Evolutionary conservation across 2,797 vertebrate genomes (phyloP).

Genomic region (Avahi laniger): DNA sequence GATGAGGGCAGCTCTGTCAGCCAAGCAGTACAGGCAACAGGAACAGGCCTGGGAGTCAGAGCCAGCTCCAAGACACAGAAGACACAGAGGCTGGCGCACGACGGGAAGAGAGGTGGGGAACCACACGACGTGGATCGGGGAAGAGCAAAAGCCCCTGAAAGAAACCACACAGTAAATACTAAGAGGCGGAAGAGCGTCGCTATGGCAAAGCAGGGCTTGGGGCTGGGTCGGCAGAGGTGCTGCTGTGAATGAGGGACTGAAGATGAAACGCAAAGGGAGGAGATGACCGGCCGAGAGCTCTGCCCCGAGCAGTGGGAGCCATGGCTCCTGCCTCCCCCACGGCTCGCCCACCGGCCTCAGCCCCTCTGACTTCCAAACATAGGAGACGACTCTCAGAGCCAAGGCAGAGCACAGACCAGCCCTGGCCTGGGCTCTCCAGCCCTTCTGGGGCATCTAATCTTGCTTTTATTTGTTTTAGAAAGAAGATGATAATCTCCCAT

Average conservation of each 20-base stretch:
- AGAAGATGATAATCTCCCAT: fast-evolving
- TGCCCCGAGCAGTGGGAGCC: background rate
- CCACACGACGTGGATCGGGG: conserved; percentile 68
- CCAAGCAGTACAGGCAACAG: background rate
- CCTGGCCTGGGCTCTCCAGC: background rate
- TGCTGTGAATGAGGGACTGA: conserved; percentile 63
- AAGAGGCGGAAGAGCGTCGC: conserved; percentile 74
- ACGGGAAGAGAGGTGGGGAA: background rate
- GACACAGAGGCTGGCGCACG: background rate
- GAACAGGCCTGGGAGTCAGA: conserved; percentile 34
- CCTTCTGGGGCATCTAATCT: background rate
- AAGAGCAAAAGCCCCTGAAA: conserved; percentile 67
- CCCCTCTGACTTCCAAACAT: fast-evolving
- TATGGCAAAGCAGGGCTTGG: conserved; percentile 76
- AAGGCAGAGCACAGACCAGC: background rate
- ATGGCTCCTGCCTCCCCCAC: background rate
- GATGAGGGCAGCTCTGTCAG: background rate
- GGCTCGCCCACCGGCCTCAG: fast-evolving
- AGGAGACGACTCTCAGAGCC: background rate
- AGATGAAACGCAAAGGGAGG: conserved; percentile 68
- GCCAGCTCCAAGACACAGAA: background rate
- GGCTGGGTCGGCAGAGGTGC: conserved; percentile 57
- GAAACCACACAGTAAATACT: conserved; percentile 56
- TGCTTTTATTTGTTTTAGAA: background rate
- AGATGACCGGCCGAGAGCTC: conserved; percentile 40